A percentile compares a stretch with the other conserved stretches of the same genome.
Evolutionary conservation across 1,140 invertebrate species (phyloP).

Genomic region (Liolophura sinensis): DNA sequence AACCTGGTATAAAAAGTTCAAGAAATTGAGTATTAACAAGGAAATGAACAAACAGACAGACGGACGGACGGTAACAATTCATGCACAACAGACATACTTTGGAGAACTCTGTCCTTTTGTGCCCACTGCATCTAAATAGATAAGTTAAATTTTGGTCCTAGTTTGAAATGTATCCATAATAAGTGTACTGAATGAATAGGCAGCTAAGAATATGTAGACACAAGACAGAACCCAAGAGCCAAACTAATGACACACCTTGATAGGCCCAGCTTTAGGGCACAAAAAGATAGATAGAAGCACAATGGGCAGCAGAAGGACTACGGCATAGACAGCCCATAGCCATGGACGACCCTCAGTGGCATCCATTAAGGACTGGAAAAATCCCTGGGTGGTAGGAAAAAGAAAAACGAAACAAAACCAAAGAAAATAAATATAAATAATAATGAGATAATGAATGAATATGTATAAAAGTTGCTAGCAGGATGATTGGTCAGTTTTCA

Average conservation of each 20-base stretch:
- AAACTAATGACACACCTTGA: constrained; percentile 30
- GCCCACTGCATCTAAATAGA: not conserved
- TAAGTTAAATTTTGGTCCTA: not conserved
- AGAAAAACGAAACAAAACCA: too few relatives aligned
- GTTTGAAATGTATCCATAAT: not conserved
- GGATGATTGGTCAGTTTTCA: too few relatives aligned
- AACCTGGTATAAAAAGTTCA: too few relatives aligned
- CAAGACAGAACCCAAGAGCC: not conserved
- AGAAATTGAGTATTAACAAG: too few relatives aligned
- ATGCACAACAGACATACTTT: not conserved
- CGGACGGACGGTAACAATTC: too few relatives aligned
- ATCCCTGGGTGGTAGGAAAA: constrained; percentile 12
- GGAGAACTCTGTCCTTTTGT: not conserved
- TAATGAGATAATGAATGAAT: too few relatives aligned
- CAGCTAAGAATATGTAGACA: not conserved
- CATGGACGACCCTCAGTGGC: constrained; percentile 85
- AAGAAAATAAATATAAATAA: too few relatives aligned
- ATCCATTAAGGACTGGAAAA: constrained; percentile 30
- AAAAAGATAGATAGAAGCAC: constrained; percentile 71
- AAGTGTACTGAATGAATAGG: constrained; percentile 7
- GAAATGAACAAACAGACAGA: too few relatives aligned
- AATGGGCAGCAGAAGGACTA: constrained; percentile 76
- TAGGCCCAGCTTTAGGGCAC: constrained; percentile 40
- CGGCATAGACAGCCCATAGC: constrained; percentile 83
- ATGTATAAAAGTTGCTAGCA: too few relatives aligned